Evolutionary conservation across 2,888 invertebrate species (phyloP).

Genomic region (Pelosia muscerda): DNA sequence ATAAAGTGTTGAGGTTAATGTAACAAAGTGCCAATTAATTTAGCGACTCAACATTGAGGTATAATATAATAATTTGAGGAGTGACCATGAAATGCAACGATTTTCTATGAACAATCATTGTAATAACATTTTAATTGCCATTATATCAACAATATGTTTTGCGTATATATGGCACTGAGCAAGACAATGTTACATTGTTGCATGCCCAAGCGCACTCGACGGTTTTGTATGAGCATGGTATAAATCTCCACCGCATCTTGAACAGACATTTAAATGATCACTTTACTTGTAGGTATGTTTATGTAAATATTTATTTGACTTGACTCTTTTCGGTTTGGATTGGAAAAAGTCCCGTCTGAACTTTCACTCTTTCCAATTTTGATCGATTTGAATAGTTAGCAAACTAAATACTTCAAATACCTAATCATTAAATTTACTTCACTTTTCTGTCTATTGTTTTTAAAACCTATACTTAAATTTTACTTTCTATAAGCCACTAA

Average conservation of each 20-base stretch:
- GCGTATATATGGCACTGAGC: background rate
- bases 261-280: background rate
- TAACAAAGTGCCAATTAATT: conserved; percentile 7
- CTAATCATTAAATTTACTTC: background rate
- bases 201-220: background rate
- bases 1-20: conserved; percentile 3
- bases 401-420: too few species aligned
- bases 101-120: background rate
- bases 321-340: too few species aligned
- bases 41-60: background rate
- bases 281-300: conserved; percentile 2
- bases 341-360: too few species aligned
- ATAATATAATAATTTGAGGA: background rate
- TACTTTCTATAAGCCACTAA: background rate
- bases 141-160: background rate
- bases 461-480: background rate
- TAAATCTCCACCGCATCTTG: background rate
- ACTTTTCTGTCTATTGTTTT: background rate
- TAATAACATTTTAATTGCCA: background rate
- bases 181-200: background rate
- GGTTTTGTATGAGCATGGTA: background rate
- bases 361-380: too few species aligned
- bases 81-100: background rate
- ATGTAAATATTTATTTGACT: background rate
- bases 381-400: too few species aligned